Conservation (phyloP, 2,888 invertebrate genomes). For the Aporophyla nigra region DNA sequence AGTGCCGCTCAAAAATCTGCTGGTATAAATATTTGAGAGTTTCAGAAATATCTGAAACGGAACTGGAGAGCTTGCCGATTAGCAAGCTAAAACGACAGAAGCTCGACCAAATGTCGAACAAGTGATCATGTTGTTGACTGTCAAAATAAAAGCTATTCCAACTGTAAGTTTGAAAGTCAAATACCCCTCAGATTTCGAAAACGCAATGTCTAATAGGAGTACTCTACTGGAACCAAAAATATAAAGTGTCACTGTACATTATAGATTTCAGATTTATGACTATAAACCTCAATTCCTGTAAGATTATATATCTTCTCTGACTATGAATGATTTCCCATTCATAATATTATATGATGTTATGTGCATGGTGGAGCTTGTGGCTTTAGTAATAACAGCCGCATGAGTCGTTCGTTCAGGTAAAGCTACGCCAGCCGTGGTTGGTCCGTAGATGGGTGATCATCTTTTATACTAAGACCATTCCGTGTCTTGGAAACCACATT, state of each 20-base stretch:
- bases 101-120: background rate
- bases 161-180: too few species aligned
- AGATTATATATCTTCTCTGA: background rate
- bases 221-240: slow-evolving; percentile 28
- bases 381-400: too few species aligned
- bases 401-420: too few species aligned
- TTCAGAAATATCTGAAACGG: background rate
- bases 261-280: background rate
- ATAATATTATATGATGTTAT: too few species aligned
- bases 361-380: too few species aligned
- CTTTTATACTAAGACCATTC: too few species aligned
- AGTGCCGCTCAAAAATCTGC: background rate
- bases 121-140: background rate
- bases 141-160: too few species aligned
- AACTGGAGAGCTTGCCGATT: background rate
- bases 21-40: background rate
- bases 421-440: too few species aligned
- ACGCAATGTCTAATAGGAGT: background rate
- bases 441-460: too few species aligned
- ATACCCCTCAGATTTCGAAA: background rate
- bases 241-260: slow-evolving; percentile 7
- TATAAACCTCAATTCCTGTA: slow-evolving; percentile 1
- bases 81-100: background rate
- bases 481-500: too few species aligned
- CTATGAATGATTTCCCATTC: too few species aligned